Evolutionary conservation across 30 jellyfish, hydroid and myxozoan species (phyloP).

Genomic region (Aurelia sp.): DNA sequence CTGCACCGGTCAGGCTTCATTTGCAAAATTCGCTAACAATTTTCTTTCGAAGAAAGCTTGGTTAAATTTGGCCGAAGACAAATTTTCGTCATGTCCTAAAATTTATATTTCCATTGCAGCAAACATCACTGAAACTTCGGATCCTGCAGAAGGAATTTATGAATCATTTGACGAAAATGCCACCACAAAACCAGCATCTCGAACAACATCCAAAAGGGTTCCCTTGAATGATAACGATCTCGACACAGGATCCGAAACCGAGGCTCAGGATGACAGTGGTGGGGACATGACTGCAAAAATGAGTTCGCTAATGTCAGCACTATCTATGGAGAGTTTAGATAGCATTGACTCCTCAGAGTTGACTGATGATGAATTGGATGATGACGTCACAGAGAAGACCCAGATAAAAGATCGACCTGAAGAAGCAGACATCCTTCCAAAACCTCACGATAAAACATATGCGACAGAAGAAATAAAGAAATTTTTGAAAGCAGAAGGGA

Average conservation of each 20-base stretch:
- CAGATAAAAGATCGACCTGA: not conserved
- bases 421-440: constrained; percentile 4
- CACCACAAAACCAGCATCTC: not conserved
- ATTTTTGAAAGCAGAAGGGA: constrained; percentile 11
- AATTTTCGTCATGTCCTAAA: too few relatives aligned
- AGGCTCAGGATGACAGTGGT: not conserved
- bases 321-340: constrained; percentile 68
- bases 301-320: constrained; percentile 47
- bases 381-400: constrained; percentile 20
- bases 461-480: constrained; percentile 56
- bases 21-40: too few relatives aligned
- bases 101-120: too few relatives aligned
- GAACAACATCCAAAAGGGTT: not conserved
- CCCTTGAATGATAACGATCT: constrained; percentile 13
- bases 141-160: not conserved
- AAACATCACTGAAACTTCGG: not conserved
- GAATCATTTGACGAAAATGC: constrained; percentile 4
- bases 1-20: too few relatives aligned
- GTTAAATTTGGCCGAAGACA: too few relatives aligned
- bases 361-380: constrained; percentile 50
- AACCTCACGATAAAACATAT: constrained; percentile 34
- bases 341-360: constrained; percentile 60
- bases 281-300: constrained; percentile 5
- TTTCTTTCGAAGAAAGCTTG: too few relatives aligned
- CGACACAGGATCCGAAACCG: constrained; percentile 48